Base-by-base conservation (phyloP, 1,140 invertebrate species). In the Temnothorax nylanderi region DNA sequence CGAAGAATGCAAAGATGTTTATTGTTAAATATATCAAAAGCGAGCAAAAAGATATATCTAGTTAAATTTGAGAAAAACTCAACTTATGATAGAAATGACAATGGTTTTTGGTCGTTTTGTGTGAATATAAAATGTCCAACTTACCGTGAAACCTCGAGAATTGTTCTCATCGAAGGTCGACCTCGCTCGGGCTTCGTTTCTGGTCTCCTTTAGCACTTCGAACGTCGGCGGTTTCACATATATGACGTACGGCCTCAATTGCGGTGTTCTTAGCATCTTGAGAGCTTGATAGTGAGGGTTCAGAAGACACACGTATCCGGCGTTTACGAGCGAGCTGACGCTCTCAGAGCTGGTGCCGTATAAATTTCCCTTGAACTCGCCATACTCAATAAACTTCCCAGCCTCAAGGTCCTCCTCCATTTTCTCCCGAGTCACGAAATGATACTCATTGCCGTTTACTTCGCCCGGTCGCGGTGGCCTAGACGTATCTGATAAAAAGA, bases 341-440 rank as follows among this genome's bases (percentile, higher is more conserved):
- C 98, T 98, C 92, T 99, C 98, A 10, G 97, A 96, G 49, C 98
- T 98, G 3, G 99, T 99, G 5, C 99, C 99, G 93, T 99, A 99
- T 58, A 99, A 95, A 95, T 99, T 99, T 11, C 99, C 99, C 94
- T 99, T 99, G 95, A 98, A 99, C 94, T 99, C 99, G 21, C 99
- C 99, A 94, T 98, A 98, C 95, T 99, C 99, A 87, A 99, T 98
- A 93, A 99, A 99, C 93, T 98, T 98, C 7, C 98, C 98, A 0
- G 97, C 96, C 32, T 96, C 96, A 82, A 99, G 98, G 91, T 99
- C 98, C 71, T 97, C 97, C 91, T 99, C 98, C 97, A 99, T 99
- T 92, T 97, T 97, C 81, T 98, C 97, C 41, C 98, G 96, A 1
- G 97, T 96, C 8, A 99, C 97, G 95, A 99, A 99, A 92, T 98